Percentiles rank a stretch among this genome's conserved stretches.
phyloP scores from a whole-genome alignment of 2,113 vertebrate genomes.

The Caloenas nicobarica region DNA sequence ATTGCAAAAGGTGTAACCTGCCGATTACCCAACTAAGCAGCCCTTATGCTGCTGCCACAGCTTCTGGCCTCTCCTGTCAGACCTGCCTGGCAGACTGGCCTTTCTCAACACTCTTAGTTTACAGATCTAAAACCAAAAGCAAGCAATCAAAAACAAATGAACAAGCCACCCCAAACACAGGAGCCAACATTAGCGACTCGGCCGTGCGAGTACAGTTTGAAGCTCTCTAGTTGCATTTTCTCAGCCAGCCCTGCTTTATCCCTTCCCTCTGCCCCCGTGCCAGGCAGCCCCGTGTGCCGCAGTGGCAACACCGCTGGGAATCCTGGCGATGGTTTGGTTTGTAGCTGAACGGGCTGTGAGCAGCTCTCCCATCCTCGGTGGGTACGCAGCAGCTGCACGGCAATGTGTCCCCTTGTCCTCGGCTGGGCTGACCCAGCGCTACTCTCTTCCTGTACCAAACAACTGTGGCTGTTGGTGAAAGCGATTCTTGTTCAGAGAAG shows the following conservation, averaged over 20 bases:
- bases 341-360: neutral
- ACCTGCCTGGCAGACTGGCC: neutral
- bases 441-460: neutral
- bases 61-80: neutral
- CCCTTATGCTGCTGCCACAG: neutral
- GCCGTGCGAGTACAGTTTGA: neutral
- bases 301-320: neutral
- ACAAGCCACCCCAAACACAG: neutral
- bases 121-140: neutral
- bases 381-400: neutral
- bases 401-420: neutral
- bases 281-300: neutral
- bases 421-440: neutral
- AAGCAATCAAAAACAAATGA: neutral
- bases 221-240: neutral
- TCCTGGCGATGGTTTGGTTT: rapidly evolving
- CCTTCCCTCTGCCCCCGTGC: neutral
- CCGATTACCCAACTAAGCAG: neutral
- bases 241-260: neutral
- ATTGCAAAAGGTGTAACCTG: neutral
- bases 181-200: neutral
- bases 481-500: neutral
- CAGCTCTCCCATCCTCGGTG: neutral
- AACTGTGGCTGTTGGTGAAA: rapidly evolving
- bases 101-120: neutral